These are phyloP conservation scores for Gymnoscelis rufifasciata DNA, from an alignment of 2,888 invertebrate genomes.

Conservation along the genomic window DNA sequence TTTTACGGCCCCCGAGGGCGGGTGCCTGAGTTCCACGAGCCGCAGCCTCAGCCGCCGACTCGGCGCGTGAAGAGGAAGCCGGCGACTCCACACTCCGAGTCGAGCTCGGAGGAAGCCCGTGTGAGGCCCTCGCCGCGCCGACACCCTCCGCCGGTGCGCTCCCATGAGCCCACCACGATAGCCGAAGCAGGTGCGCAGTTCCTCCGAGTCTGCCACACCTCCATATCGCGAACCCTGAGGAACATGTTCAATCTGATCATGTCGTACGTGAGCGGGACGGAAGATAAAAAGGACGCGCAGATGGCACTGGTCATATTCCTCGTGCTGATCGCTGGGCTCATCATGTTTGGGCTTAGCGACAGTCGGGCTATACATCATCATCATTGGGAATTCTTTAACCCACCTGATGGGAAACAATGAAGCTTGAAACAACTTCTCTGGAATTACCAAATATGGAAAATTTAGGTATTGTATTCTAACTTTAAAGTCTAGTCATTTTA, in stretches of 20 bases:
- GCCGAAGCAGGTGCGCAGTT: constrained; percentile 85
- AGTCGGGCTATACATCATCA: constrained; percentile 87
- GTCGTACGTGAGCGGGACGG: constrained; percentile 80
- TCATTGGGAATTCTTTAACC: constrained; percentile 94
- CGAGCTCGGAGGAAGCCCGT: constrained; percentile 73
- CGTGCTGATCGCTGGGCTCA: constrained; percentile 86
- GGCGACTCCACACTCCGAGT: constrained; percentile 61
- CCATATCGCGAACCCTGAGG: constrained; percentile 81
- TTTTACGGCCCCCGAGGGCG: constrained; percentile 61
- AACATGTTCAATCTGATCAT: constrained; percentile 83
- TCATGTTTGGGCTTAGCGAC: constrained; percentile 86
- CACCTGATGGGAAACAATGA: constrained; percentile 81
- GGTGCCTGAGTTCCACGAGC: constrained; percentile 53
- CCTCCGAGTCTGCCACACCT: constrained; percentile 82
- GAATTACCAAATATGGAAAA: not conserved
- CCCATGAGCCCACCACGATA: constrained; percentile 82
- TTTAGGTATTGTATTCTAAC: no score
- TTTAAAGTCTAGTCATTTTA: no score
- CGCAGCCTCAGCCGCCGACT: constrained; percentile 61
- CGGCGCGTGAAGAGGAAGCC: constrained; percentile 72
- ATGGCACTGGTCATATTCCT: constrained; percentile 88
- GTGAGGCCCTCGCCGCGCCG: constrained; percentile 64
- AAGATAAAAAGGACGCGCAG: constrained; percentile 85
- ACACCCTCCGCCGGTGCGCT: constrained; percentile 55
- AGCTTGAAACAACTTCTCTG: not conserved